Conservation (phyloP, 2,888 invertebrate genomes). For the Myathropa florea region DNA sequence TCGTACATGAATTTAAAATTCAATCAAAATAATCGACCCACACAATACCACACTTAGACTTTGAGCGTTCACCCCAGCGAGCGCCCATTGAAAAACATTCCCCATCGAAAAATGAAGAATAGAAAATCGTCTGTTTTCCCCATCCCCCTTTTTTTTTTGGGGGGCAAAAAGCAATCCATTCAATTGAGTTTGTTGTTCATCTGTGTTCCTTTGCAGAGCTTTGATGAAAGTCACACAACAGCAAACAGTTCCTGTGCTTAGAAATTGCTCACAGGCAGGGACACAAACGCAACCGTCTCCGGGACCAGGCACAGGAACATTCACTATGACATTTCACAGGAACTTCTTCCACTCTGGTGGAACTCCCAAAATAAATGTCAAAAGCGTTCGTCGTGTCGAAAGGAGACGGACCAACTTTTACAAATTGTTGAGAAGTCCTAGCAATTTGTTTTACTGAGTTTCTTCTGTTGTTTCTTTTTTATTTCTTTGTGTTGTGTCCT, state of each 20-base stretch:
- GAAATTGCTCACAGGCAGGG: not conserved
- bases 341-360: conserved; percentile 34
- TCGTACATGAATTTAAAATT: conserved; percentile 36
- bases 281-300: not conserved
- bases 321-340: conserved; percentile 31
- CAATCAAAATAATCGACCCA: conserved; percentile 61
- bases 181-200: conserved; percentile 43
- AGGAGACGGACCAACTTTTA: conserved; percentile 40
- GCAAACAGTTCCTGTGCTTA: conserved; percentile 1
- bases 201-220: conserved; percentile 4
- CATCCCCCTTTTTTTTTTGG: not conserved
- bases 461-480: conserved; percentile 9
- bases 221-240: conserved; percentile 24
- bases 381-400: conserved; percentile 37
- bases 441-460: conserved; percentile 52
- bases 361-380: conserved; percentile 42
- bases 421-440: conserved; percentile 63
- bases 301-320: not conserved
- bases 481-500: not conserved
- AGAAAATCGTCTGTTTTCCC: not conserved
- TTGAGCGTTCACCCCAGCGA: not conserved
- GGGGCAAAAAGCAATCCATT: conserved; percentile 32
- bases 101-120: not conserved
- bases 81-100: conserved; percentile 3
- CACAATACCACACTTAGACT: conserved; percentile 32